Evolutionary conservation across 2,113 vertebrate genomes (phyloP).

Genomic region (Ailurus styani): DNA sequence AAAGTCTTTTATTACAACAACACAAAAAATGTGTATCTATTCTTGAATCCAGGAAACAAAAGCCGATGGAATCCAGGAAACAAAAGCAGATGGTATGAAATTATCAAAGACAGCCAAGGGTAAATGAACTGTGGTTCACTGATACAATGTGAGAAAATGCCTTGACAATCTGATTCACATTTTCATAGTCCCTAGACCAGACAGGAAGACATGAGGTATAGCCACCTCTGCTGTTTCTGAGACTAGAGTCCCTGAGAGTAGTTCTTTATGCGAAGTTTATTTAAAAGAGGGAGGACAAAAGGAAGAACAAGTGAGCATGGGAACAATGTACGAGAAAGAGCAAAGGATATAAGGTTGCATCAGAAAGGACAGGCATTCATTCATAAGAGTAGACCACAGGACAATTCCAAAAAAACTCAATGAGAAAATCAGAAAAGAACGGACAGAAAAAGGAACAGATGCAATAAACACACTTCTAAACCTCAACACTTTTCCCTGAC

Average conservation of each 20-base stretch:
- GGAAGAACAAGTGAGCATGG: background rate
- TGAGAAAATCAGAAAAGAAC: background rate
- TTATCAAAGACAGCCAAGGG: background rate
- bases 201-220: background rate
- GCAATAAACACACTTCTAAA: background rate
- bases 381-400: background rate
- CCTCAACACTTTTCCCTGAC: background rate
- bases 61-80: no score
- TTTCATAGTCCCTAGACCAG: background rate
- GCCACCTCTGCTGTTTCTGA: background rate
- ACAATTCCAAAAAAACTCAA: background rate
- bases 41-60: background rate
- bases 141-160: background rate
- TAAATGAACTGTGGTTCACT: background rate
- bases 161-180: background rate
- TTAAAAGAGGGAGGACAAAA: background rate
- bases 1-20: background rate
- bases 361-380: background rate
- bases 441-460: background rate
- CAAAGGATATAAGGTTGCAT: no score
- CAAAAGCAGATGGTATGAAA: background rate
- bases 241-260: background rate
- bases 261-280: background rate
- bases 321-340: background rate
- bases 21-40: background rate